Percentiles rank a stretch among this genome's conserved stretches.
These are phyloP conservation scores for Apolygus lucorum DNA, from an alignment of 1,140 invertebrate species.

Conservation along the genomic window DNA sequence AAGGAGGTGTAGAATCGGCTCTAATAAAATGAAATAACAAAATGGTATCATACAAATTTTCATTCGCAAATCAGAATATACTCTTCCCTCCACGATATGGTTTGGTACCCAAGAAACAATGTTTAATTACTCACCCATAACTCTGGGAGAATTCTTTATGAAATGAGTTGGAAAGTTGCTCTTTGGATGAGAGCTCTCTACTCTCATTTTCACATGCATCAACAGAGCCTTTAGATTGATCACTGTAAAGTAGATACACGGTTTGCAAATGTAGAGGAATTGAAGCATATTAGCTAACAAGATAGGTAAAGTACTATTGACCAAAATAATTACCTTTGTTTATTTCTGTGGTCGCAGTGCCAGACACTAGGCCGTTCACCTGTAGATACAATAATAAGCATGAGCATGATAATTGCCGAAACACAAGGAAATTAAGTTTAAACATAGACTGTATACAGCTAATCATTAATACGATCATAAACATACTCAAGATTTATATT, in stretches of 20 bases:
- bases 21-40: constrained; percentile 27
- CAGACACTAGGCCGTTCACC: constrained; percentile 27
- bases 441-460: too few species aligned
- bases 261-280: too few species aligned
- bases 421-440: too few species aligned
- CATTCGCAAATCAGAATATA: too few species aligned
- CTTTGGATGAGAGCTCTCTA: constrained; percentile 26
- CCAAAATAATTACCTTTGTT: constrained; percentile 28
- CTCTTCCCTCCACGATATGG: neutral
- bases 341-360: constrained; percentile 22
- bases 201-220: constrained; percentile 28
- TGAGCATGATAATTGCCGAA: too few species aligned
- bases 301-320: neutral
- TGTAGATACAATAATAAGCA: constrained; percentile 10
- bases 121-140: constrained; percentile 27
- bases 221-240: constrained; percentile 25
- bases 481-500: too few species aligned
- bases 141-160: constrained; percentile 29
- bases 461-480: too few species aligned
- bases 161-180: constrained; percentile 21
- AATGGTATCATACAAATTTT: neutral
- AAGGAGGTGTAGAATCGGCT: constrained; percentile 36
- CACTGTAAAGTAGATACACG: too few species aligned
- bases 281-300: constrained; percentile 1
- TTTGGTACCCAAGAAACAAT: neutral